phyloP scores from a whole-genome alignment of 2,113 vertebrate species.

The Progne subis region DNA sequence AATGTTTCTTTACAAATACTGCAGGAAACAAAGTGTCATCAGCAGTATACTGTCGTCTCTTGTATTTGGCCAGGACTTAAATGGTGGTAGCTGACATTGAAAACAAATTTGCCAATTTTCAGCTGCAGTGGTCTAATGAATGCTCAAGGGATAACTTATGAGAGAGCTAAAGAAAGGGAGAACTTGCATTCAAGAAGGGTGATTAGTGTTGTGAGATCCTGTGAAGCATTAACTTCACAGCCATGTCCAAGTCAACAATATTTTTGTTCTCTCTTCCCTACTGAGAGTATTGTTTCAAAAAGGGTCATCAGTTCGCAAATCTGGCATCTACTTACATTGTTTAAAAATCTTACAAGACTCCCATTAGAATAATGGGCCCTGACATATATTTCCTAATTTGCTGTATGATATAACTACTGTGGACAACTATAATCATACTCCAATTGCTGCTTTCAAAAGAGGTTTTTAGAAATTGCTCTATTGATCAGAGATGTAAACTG shows the following conservation, averaged over 20 bases:
- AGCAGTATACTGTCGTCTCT: not conserved
- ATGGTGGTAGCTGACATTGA: not conserved
- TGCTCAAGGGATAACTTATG: not conserved
- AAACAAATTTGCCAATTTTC: conserved; percentile 30
- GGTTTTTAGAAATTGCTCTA: not conserved
- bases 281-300: conserved; percentile 29
- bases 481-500: conserved; percentile 28
- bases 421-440: conserved; percentile 48
- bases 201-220: not conserved
- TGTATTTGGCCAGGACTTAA: not conserved
- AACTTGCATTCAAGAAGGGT: conserved; percentile 5
- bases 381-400: conserved; percentile 63
- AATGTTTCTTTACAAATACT: not conserved
- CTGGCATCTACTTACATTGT: conserved; percentile 39
- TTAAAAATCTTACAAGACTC: conserved; percentile 35
- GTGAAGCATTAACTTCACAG: conserved; percentile 39
- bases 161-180: conserved; percentile 14
- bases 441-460: conserved; percentile 30
- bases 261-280: conserved; percentile 18
- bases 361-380: conserved; percentile 58
- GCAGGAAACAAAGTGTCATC: not conserved
- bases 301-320: not conserved
- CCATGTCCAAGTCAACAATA: conserved; percentile 3
- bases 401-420: conserved; percentile 50
- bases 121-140: not conserved